Conservation (phyloP, 37 sponge, comb jelly and placozoan genomes). For the Lycopodina hypogea region DNA sequence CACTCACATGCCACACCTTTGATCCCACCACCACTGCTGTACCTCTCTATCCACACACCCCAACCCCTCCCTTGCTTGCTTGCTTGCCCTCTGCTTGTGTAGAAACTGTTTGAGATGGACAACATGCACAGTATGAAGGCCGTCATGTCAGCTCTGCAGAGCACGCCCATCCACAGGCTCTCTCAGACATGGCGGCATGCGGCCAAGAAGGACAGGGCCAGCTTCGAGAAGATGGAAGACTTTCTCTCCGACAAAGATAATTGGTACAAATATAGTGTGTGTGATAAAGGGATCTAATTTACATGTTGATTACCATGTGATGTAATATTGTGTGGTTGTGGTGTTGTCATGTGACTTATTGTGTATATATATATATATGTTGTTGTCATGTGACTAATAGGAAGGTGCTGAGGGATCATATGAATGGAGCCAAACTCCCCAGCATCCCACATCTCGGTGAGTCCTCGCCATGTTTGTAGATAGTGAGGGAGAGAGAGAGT, state of each 20-base stretch:
- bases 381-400: slow-evolving; percentile 31
- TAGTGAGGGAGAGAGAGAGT: too few relatives aligned
- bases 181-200: slow-evolving; percentile 68
- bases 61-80: slow-evolving; percentile 1
- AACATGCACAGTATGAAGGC: slow-evolving; percentile 80
- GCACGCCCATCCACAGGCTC: slow-evolving; percentile 75
- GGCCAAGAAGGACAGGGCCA: slow-evolving; percentile 60
- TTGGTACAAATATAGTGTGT: slow-evolving; percentile 38
- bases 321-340: neutral
- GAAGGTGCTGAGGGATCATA: slow-evolving; percentile 58
- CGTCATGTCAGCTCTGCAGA: slow-evolving; percentile 70
- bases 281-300: neutral
- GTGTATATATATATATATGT: neutral
- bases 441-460: slow-evolving; percentile 78
- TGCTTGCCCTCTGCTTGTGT: neutral
- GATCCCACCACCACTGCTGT: neutral
- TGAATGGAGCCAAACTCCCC: slow-evolving; percentile 50
- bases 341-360: neutral
- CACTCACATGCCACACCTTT: too few relatives aligned
- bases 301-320: neutral
- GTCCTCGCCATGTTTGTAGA: too few relatives aligned
- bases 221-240: slow-evolving; percentile 54
- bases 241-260: slow-evolving; percentile 65
- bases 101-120: slow-evolving; percentile 84
- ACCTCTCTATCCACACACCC: slow-evolving; percentile 1